Base-by-base conservation (phyloP, 2,797 vertebrate species). In the Macroramphosus scolopax region DNA sequence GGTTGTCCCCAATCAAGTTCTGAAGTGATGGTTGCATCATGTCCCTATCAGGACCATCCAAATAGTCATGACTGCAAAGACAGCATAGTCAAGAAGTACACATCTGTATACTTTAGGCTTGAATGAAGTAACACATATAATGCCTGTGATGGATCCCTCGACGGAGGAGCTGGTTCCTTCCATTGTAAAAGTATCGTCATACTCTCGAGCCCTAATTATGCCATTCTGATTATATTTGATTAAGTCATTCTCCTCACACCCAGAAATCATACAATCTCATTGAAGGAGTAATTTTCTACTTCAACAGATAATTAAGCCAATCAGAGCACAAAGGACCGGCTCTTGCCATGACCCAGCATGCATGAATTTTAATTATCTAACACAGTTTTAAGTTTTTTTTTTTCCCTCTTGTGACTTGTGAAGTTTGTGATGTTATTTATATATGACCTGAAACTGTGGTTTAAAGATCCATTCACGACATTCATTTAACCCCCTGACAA, bases 271-370 rank as follows among this genome's bases (percentile, higher is more conserved):
- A 82, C 72, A 48, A 78, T 84, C 75, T 85, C 72, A 70, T 60
- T 81, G 73, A 84, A 81, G 69, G 77, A 75, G 68, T 86, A 82
- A 87, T 87, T 87, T 88, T 66, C 82, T 81, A 82, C 87, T 89
- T 84, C 81, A 86, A 77, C 81, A 81, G 75, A 74, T 86, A 84
- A 89, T 89, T 88, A 88, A 82, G 63, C 59, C 81, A 88, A 88
- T 88, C 85, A 87, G 68, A 79, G 77, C 68, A 82, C 79, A 83
- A 84, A 80, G 73, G 60, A 74, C 59, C 22, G 46, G 58, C 77
- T 82, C 78, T 70, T 68, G 68, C 65, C 65, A 80, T 81, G 78
- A 85, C 84, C 82, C 81, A 84, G 86, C 78, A 64, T 76, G 77
- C 57, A 52, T 67, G 59, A 68, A 45, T 75, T 82, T 65, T 73